Evolutionary conservation across 2,797 vertebrate genomes (phyloP).

Genomic region (Tapirus indicus): DNA sequence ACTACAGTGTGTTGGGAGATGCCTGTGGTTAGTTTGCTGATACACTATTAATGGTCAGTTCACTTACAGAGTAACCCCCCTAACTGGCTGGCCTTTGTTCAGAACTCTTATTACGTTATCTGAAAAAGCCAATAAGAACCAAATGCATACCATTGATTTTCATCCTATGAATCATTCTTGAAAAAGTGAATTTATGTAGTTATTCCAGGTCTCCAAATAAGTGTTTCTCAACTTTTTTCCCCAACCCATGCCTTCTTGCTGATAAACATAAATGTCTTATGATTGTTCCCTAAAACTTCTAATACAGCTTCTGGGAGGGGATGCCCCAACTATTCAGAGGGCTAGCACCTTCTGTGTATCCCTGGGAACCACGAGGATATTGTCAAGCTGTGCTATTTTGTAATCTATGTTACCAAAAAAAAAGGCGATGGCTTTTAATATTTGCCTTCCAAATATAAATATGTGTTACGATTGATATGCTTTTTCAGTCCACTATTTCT

Average conservation of each 20-base stretch:
- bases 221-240: constrained; percentile 30
- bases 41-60: not conserved
- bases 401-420: not conserved
- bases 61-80: not conserved
- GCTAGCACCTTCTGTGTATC: not conserved
- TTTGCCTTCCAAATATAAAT: constrained; percentile 18
- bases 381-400: constrained; percentile 6
- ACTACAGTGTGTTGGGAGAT: too few species aligned
- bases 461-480: not conserved
- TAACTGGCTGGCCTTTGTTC: constrained; percentile 2
- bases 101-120: constrained; percentile 19
- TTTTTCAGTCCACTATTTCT: constrained; percentile 1
- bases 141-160: constrained; percentile 41
- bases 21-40: too few species aligned
- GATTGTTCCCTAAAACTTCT: constrained; percentile 29
- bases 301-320: not conserved
- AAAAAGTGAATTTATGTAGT: constrained; percentile 52
- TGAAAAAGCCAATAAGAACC: constrained; percentile 43
- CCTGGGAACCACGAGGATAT: not conserved
- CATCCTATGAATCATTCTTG: constrained; percentile 25
- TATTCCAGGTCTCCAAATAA: constrained; percentile 55
- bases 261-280: constrained; percentile 21
- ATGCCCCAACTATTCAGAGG: not conserved
- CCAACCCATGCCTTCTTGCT: constrained; percentile 30
- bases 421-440: not conserved